These are phyloP conservation scores for Neotoxoptera formosana DNA, from an alignment of 1,140 invertebrate species.

Conservation along the genomic window DNA sequence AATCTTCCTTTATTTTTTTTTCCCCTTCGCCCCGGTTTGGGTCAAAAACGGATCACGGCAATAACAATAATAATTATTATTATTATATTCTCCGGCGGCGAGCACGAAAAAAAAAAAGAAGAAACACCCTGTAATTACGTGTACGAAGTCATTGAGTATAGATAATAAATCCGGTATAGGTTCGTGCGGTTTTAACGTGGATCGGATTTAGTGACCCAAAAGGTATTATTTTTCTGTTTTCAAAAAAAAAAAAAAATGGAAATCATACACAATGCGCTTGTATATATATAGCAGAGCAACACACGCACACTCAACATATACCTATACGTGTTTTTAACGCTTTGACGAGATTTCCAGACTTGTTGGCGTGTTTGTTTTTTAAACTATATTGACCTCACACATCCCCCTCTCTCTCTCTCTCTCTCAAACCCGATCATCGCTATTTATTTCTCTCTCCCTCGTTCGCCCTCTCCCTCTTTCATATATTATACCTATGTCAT, in stretches of 20 bases:
- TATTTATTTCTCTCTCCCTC: too few species aligned
- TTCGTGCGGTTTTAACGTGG: constrained; percentile 51
- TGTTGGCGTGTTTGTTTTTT: constrained; percentile 34
- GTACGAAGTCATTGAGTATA: not conserved
- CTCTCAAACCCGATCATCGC: not conserved
- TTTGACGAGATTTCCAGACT: constrained; percentile 55
- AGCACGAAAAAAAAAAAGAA: constrained; percentile 29
- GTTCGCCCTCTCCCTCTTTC: not conserved
- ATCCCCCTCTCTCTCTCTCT: not conserved
- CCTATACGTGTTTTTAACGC: constrained; percentile 57
- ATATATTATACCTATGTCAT: not conserved
- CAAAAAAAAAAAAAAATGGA: constrained; percentile 17
- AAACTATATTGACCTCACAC: not conserved
- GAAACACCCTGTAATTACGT: constrained; percentile 30
- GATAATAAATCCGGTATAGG: constrained; percentile 29
- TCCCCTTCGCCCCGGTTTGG: not conserved
- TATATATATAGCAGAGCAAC: not conserved
- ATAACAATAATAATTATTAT: constrained; percentile 32
- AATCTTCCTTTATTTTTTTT: constrained; percentile 19
- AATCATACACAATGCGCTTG: not conserved
- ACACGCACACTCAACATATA: not conserved
- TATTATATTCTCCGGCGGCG: not conserved
- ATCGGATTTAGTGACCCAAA: constrained; percentile 51
- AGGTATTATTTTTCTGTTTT: constrained; percentile 31
- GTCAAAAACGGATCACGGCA: constrained; percentile 19